Evolutionary conservation across 2,797 vertebrate species (phyloP).

Genomic region (Dryobates pubescens): DNA sequence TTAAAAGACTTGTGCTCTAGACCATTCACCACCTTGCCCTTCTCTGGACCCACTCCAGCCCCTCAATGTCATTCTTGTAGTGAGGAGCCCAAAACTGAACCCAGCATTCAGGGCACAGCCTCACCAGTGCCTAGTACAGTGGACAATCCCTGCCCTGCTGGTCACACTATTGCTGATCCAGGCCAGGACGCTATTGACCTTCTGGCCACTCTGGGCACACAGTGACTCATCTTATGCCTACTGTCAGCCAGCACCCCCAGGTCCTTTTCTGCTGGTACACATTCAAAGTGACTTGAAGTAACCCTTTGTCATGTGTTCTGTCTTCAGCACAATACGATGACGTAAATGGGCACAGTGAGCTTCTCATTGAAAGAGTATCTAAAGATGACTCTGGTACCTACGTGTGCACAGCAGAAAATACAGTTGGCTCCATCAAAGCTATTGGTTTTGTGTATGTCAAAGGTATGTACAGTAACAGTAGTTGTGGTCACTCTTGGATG

Average conservation of each 20-base stretch:
- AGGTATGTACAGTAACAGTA: slow-evolving; percentile 78
- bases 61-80: too few species aligned
- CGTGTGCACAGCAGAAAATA: slow-evolving; percentile 91
- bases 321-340: slow-evolving; percentile 84
- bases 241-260: neutral
- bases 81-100: too few species aligned
- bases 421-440: slow-evolving; percentile 88
- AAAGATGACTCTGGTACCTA: slow-evolving; percentile 94
- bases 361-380: slow-evolving; percentile 89
- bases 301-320: slow-evolving; percentile 8
- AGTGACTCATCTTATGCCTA: neutral
- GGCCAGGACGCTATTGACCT: neutral
- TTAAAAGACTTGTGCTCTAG: too few species aligned
- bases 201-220: neutral
- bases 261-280: neutral
- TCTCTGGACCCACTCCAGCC: too few species aligned
- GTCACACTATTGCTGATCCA: neutral
- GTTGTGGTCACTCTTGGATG: neutral
- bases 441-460: slow-evolving; percentile 92
- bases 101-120: too few species aligned
- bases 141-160: neutral
- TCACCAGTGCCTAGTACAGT: too few species aligned
- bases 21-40: too few species aligned
- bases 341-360: slow-evolving; percentile 86
- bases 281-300: neutral